A percentile compares a stretch with the other conserved stretches of the same genome.
These are phyloP conservation scores for Babyrousa celebensis DNA, from an alignment of 2,797 vertebrate species.

Conservation along the genomic window DNA sequence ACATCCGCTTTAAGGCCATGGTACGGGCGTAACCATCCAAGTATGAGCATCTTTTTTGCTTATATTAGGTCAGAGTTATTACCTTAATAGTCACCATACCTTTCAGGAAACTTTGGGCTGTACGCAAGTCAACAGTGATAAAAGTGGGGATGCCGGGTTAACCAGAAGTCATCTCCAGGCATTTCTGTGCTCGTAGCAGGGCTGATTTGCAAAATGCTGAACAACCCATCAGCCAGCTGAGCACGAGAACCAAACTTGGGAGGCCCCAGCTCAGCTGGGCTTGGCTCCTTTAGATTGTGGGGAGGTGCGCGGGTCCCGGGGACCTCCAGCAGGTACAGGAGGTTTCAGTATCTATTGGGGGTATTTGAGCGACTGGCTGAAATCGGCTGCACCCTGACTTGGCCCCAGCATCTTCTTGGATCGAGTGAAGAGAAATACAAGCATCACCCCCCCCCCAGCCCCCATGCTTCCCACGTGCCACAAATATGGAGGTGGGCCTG, in stretches of 20 bases:
- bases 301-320: neutral
- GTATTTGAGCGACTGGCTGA: neutral
- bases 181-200: neutral
- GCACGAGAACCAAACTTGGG: fast-evolving
- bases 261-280: neutral
- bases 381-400: neutral
- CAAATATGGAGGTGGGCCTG: neutral
- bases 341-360: neutral
- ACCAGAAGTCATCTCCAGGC: neutral
- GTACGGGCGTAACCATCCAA: too few species aligned
- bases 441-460: neutral
- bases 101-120: neutral
- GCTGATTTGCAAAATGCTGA: neutral
- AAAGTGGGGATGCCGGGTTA: neutral
- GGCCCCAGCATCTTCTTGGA: neutral
- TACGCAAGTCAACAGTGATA: neutral
- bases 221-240: too few species aligned
- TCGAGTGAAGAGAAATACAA: neutral
- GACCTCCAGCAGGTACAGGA: neutral
- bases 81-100: neutral
- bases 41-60: neutral
- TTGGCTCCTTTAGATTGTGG: neutral
- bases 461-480: neutral
- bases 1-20: neutral
- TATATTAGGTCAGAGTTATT: neutral